Evolutionary conservation across 2,888 invertebrate genomes (phyloP), one percentile per base, ranked within the genome.

Genomic region (Erebia epiphron): DNA sequence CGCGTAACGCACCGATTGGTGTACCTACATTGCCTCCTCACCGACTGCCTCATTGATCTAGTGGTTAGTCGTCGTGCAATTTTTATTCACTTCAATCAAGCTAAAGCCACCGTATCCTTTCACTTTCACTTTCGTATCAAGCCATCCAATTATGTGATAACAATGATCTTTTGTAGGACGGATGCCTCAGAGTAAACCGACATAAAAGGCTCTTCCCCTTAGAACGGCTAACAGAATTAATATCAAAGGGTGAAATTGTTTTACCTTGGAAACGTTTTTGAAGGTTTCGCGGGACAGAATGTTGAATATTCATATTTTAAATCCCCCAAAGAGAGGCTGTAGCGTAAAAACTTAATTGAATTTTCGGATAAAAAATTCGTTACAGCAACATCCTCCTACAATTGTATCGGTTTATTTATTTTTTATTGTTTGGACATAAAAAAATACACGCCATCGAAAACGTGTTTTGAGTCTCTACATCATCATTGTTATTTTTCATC

Each of bases 241-340:
- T 62, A 62, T 62, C 62, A 62, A 62, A 62, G 62, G 62, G 46
- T 62, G 62, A 62, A 62, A 62, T 62, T 62, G 62, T 62, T 62
- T 62, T 62, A 62, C 62, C 62, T 62, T 62, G 18, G 49, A 43
- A 62, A 62, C 62, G 62, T 49, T 62, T 62, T 62, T 21, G 49
- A 21, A 62, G 62, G 62, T 46, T 62, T 49, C 18, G 62, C 18
- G 62, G 46, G 46, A 62, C 62, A 62, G 62, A 62, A 62, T 49
- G 49, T 62, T 62, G 62, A 62, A 62, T 62, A 62, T 62, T 62
- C 62, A 62, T 62, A 62, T 18, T 62, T 62, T 62, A 49, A 62
- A 62, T 62, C 62, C 62, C 43, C 41, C 62, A 62, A 62, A 62
- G 62, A 62, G 62, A 62, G 4, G 62, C 49, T 46, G 62, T 49